A percentile compares a stretch with the other conserved stretches of the same genome.
Conservation (phyloP, 2,113 vertebrate genomes). For the Acrocephalus arundinaceus region DNA sequence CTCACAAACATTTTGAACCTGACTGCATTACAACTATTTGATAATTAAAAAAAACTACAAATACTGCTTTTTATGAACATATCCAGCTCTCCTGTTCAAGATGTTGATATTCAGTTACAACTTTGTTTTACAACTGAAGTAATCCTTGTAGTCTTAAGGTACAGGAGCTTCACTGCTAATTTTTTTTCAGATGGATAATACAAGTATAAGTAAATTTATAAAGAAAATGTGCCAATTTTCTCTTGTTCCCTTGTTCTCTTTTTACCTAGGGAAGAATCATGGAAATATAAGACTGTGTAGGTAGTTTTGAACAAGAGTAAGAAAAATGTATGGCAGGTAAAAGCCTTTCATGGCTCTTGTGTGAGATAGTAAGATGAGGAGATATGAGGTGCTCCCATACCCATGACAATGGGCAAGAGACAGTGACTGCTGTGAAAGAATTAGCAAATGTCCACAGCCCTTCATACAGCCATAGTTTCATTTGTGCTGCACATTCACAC, state of each 20-base stretch:
- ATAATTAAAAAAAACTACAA: background rate
- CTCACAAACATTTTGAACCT: background rate
- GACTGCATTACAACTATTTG: background rate
- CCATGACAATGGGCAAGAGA: background rate
- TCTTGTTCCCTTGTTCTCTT: background rate
- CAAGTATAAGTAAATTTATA: background rate
- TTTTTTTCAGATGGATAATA: background rate
- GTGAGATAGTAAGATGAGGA: background rate
- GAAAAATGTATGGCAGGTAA: background rate
- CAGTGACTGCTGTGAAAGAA: background rate
- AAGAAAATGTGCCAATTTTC: background rate
- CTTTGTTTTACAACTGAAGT: background rate
- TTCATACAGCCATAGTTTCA: background rate
- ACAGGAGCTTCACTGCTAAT: background rate
- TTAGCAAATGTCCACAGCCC: background rate
- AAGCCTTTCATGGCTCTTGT: background rate
- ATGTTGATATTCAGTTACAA: background rate
- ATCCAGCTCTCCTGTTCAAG: background rate
- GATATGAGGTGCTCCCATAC: background rate
- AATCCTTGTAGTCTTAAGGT: background rate
- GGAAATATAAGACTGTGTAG: background rate
- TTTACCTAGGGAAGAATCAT: background rate
- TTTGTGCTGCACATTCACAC: background rate
- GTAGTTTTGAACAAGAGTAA: background rate
- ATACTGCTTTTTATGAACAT: background rate